Percentiles rank a stretch among this genome's conserved stretches.
phyloP scores from a whole-genome alignment of 1,140 invertebrate species.

The Eriocheir sinensis region DNA sequence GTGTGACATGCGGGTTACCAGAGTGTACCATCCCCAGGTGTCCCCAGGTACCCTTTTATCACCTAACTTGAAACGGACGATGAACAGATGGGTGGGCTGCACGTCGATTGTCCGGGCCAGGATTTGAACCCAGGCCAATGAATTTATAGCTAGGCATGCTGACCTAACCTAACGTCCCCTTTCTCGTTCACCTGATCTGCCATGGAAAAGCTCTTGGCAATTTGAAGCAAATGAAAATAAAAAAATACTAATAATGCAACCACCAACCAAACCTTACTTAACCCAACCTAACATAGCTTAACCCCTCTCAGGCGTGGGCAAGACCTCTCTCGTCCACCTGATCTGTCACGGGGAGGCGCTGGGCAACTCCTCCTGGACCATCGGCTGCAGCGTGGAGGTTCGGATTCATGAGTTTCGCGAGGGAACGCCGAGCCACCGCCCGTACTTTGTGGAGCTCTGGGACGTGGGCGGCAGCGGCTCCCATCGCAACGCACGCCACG shows the following conservation, averaged over 20 bases:
- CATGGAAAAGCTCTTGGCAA: slow-evolving; percentile 91
- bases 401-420: slow-evolving; percentile 98
- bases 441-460: slow-evolving; percentile 97
- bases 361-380: slow-evolving; percentile 93
- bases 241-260: not conserved
- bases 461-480: slow-evolving; percentile 96
- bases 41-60: too few relatives aligned
- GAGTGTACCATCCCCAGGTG: too few relatives aligned
- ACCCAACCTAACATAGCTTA: not conserved
- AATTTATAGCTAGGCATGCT: too few relatives aligned
- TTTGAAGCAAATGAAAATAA: too few relatives aligned
- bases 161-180: too few relatives aligned
- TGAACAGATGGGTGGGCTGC: too few relatives aligned
- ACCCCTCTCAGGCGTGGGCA: slow-evolving; percentile 87
- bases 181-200: slow-evolving; percentile 94
- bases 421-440: slow-evolving; percentile 93
- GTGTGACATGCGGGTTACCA: too few relatives aligned
- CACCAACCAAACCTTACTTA: not conserved
- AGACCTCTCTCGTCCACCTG: slow-evolving; percentile 95
- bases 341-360: slow-evolving; percentile 94
- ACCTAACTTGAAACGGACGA: too few relatives aligned
- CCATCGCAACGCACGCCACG: slow-evolving; percentile 94
- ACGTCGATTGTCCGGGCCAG: too few relatives aligned
- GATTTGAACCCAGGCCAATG: too few relatives aligned
- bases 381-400: slow-evolving; percentile 97